phyloP scores from a whole-genome alignment of 2,113 vertebrate species.

The Scomber japonicus region DNA sequence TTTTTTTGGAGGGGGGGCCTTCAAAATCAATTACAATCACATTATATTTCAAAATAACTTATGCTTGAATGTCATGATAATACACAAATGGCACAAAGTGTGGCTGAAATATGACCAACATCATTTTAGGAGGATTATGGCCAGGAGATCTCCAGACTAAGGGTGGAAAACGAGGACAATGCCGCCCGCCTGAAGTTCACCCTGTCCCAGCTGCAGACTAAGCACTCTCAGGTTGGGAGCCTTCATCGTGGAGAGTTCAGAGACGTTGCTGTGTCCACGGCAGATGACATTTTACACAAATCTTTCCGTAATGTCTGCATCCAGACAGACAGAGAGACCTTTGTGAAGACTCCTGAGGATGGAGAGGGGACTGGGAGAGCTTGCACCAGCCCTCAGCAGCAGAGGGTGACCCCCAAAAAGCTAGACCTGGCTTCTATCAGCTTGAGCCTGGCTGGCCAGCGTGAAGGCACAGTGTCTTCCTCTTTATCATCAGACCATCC shows the following conservation, averaged over 20 bases:
- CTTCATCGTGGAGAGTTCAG: constrained; percentile 78
- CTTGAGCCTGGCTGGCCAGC: constrained; percentile 79
- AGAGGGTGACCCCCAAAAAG: constrained; percentile 87
- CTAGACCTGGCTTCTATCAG: constrained; percentile 88
- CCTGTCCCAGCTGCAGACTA: constrained; percentile 83
- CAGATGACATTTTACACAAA: constrained; percentile 84
- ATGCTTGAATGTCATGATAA: not conserved
- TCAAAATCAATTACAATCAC: not conserved
- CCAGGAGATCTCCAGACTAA: constrained; percentile 86
- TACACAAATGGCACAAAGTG: too few relatives aligned
- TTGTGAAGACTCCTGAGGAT: constrained; percentile 86
- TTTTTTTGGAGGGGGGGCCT: not conserved
- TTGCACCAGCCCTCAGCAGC: constrained; percentile 75
- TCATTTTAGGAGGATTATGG: constrained; percentile 88
- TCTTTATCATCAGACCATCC: constrained; percentile 2
- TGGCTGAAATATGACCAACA: not conserved
- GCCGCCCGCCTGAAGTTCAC: constrained; percentile 85
- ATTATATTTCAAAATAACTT: not conserved
- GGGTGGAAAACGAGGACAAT: constrained; percentile 86
- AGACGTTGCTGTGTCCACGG: constrained; percentile 89
- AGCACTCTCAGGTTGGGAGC: constrained; percentile 80
- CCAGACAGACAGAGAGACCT: constrained; percentile 94
- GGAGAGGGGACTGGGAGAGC: constrained; percentile 77
- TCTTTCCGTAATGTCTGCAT: constrained; percentile 90
- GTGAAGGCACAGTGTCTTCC: constrained; percentile 73